These are phyloP conservation scores for Papilio aristodemus DNA, from an alignment of 1,140 invertebrate genomes.

Conservation along the genomic window DNA sequence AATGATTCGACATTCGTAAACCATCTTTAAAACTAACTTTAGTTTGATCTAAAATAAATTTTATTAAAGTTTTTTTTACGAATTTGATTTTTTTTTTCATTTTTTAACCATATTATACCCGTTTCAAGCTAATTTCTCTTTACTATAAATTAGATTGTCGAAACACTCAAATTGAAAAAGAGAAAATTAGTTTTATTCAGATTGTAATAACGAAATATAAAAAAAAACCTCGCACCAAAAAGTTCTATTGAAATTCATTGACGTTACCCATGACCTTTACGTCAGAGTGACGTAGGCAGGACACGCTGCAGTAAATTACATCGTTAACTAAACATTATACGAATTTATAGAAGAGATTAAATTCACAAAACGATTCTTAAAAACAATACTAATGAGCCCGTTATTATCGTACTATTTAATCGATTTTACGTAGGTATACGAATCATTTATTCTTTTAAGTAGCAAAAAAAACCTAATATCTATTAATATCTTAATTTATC, in stretches of 20 bases:
- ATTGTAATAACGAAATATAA: neutral
- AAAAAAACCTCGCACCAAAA: neutral
- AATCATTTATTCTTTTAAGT: neutral
- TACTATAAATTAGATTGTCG: neutral
- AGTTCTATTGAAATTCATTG: constrained; percentile 13
- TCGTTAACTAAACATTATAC: constrained; percentile 1
- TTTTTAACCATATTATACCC: no score
- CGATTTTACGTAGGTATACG: neutral
- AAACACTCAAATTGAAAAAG: neutral
- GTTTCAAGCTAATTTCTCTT: no score
- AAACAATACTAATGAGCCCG: neutral
- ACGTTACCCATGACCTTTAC: constrained; percentile 7
- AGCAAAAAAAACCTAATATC: neutral
- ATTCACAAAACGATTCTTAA: constrained; percentile 8
- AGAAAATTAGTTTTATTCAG: neutral
- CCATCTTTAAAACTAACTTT: no score
- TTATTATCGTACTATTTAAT: neutral
- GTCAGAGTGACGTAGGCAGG: constrained; percentile 12
- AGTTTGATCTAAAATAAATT: no score
- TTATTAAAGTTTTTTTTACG: no score
- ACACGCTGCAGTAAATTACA: constrained; percentile 3
- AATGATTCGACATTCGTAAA: no score
- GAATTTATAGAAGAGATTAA: neutral
- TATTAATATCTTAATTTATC: neutral
- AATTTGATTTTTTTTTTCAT: no score